phyloP scores from a whole-genome alignment of 2,797 vertebrate genomes.

The Dryobates pubescens region DNA sequence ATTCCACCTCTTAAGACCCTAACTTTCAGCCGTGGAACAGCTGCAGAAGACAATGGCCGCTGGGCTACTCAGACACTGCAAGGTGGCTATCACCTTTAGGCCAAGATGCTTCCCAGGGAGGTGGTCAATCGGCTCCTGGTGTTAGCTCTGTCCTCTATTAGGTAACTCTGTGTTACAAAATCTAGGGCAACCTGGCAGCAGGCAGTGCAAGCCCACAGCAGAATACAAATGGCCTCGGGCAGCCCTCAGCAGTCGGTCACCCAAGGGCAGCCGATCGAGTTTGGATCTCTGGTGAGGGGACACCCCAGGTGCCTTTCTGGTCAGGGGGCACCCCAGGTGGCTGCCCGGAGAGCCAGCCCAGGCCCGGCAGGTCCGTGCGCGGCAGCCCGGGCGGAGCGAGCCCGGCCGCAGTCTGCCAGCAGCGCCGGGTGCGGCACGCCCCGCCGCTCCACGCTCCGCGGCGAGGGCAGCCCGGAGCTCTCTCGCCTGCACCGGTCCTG shows the following conservation, averaged over 20 bases:
- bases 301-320: background rate
- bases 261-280: background rate
- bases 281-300: background rate
- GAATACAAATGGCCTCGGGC: background rate
- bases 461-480: background rate
- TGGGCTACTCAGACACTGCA: background rate
- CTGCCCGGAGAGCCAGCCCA: background rate
- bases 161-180: background rate
- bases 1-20: background rate
- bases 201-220: too few species aligned
- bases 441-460: rapidly evolving
- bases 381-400: background rate
- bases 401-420: background rate
- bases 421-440: too few species aligned
- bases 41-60: background rate
- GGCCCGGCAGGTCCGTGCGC: background rate
- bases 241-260: background rate
- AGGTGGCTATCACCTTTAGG: background rate
- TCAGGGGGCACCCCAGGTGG: background rate
- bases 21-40: background rate
- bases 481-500: background rate
- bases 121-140: background rate
- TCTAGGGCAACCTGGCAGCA: background rate
- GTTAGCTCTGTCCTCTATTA: background rate
- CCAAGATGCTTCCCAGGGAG: background rate